Conservation (phyloP, 2,113 vertebrate genomes). For the Loxodonta africana region DNA sequence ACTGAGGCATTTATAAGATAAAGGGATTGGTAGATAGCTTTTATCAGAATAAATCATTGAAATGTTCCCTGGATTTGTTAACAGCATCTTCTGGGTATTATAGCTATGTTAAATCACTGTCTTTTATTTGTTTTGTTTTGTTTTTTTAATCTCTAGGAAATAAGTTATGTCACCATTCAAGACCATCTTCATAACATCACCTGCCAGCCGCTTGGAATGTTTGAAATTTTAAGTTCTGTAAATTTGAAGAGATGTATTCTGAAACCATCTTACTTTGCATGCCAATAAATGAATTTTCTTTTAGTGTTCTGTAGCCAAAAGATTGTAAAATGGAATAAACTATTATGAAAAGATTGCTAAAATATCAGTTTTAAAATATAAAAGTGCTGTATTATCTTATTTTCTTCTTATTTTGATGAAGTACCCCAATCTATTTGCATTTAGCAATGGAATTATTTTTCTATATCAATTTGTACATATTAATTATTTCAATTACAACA, state of each 20-base stretch:
- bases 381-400: constrained; percentile 73
- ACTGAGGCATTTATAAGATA: background rate
- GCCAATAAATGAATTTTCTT: constrained; percentile 85
- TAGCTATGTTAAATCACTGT: constrained; percentile 68
- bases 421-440: constrained; percentile 77
- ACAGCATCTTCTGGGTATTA: constrained; percentile 42
- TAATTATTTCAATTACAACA: constrained; percentile 81
- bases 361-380: constrained; percentile 79
- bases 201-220: constrained; percentile 85
- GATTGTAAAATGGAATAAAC: constrained; percentile 85
- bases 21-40: constrained; percentile 63
- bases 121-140: background rate
- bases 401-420: constrained; percentile 82
- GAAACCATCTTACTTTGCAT: constrained; percentile 91
- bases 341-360: constrained; percentile 79
- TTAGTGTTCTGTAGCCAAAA: constrained; percentile 86
- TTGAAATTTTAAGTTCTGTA: constrained; percentile 87
- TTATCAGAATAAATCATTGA: constrained; percentile 65
- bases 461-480: constrained; percentile 85
- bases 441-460: constrained; percentile 87
- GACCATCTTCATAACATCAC: constrained; percentile 85
- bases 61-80: constrained; percentile 56
- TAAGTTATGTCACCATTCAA: constrained; percentile 80
- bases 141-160: constrained; percentile 86
- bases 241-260: constrained; percentile 86